phyloP scores from a whole-genome alignment of 2,888 invertebrate species.

The Pandemis corylana region DNA sequence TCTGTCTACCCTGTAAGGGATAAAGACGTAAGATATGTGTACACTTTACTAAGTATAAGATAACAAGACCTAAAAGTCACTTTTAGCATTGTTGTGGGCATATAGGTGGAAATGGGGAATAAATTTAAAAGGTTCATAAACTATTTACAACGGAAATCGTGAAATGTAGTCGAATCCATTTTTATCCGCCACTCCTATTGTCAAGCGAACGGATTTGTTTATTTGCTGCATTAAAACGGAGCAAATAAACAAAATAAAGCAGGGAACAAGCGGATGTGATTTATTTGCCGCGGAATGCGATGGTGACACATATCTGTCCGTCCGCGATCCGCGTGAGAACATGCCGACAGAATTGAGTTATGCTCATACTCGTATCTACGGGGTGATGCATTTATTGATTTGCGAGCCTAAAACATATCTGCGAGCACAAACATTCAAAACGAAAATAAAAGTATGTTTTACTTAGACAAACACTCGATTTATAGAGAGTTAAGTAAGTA shows the following conservation, averaged over 20 bases:
- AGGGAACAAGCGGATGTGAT: conserved; percentile 28
- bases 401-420: conserved; percentile 7
- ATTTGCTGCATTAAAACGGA: neutral
- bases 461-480: no score
- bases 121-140: no score
- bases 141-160: neutral
- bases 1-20: no score
- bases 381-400: neutral
- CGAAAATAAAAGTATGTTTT: no score
- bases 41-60: no score
- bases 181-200: neutral
- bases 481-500: no score
- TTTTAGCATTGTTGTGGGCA: no score
- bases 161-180: neutral
- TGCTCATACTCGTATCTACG: neutral
- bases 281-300: conserved; percentile 27
- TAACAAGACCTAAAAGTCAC: no score
- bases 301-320: conserved; percentile 25
- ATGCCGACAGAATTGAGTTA: conserved; percentile 31
- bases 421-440: neutral
- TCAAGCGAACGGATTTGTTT: neutral
- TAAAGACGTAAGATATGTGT: no score
- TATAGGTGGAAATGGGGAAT: no score
- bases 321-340: conserved; percentile 22
- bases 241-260: conserved; percentile 19